These are phyloP conservation scores for Heterotis niloticus DNA, from an alignment of 2,113 vertebrate species.

Conservation along the genomic window DNA sequence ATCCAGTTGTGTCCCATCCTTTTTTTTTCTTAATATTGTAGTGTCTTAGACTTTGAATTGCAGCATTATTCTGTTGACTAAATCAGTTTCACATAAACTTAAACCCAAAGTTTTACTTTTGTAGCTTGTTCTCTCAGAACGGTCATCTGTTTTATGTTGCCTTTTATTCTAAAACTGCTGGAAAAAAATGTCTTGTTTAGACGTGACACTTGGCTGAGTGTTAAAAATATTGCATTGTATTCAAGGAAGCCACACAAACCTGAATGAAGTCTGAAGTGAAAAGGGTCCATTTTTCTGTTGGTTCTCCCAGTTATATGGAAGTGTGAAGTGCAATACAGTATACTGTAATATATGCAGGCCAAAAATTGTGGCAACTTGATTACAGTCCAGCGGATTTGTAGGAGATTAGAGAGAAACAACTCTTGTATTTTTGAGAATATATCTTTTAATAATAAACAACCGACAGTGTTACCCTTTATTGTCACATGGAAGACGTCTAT, in stretches of 20 bases:
- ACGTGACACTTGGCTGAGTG: background rate
- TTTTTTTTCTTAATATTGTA: background rate
- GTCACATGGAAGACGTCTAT: slow-evolving; percentile 52
- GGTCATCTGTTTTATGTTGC: slow-evolving; percentile 19
- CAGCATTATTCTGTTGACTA: slow-evolving; percentile 2
- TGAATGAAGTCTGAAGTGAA: slow-evolving; percentile 23
- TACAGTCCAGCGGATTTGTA: slow-evolving; percentile 58
- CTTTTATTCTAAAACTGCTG: slow-evolving; percentile 6
- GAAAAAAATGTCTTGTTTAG: slow-evolving; percentile 5
- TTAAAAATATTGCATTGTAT: background rate
- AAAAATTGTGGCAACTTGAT: slow-evolving; percentile 73
- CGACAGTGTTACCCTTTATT: slow-evolving; percentile 57
- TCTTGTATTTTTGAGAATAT: slow-evolving; percentile 41
- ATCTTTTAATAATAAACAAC: slow-evolving; percentile 64
- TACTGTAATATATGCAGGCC: slow-evolving; percentile 76
- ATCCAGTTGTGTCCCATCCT: slow-evolving; percentile 22
- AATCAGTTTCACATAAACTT: slow-evolving; percentile 9
- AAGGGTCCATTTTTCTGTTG: slow-evolving; percentile 32
- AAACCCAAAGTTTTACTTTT: slow-evolving; percentile 18
- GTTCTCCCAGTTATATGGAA: slow-evolving; percentile 49
- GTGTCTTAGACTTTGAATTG: background rate
- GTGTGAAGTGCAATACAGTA: slow-evolving; percentile 69
- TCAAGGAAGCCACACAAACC: background rate
- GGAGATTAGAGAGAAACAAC: background rate
- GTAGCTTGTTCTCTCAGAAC: background rate